A percentile compares a stretch with the other conserved stretches of the same genome.
These are phyloP conservation scores for Megalopta genalis DNA, from an alignment of 1,140 invertebrate genomes.

Conservation along the genomic window DNA sequence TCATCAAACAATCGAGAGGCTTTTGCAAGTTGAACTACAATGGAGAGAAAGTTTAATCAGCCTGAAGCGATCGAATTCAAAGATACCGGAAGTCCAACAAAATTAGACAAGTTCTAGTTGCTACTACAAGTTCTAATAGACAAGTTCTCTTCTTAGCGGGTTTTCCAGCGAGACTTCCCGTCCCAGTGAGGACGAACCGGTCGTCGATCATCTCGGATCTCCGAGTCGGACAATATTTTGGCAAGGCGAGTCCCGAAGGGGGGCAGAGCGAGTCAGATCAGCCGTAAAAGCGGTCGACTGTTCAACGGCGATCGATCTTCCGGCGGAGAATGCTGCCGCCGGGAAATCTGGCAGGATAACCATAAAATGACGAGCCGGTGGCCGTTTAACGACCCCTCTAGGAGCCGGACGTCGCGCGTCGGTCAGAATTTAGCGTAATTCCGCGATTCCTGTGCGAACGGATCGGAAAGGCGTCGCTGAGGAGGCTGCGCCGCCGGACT, in stretches of 20 bases:
- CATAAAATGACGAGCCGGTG: conserved; percentile 40
- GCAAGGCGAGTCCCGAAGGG: conserved; percentile 4
- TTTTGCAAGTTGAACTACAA: too few relatives aligned
- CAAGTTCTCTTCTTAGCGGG: too few relatives aligned
- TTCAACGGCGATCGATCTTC: conserved; percentile 55
- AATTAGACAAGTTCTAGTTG: too few relatives aligned
- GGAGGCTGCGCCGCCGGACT: conserved; percentile 40
- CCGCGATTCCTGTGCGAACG: conserved; percentile 74
- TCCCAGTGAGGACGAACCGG: too few relatives aligned
- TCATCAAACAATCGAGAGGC: too few relatives aligned
- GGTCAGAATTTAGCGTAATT: conserved; percentile 76
- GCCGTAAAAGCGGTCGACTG: background rate
- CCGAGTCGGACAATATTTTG: conserved; percentile 47
- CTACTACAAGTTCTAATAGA: too few relatives aligned
- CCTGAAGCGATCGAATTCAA: too few relatives aligned
- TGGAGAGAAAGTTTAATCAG: too few relatives aligned
- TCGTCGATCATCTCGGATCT: conserved; percentile 47
- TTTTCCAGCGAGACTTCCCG: background rate
- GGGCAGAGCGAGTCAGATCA: background rate
- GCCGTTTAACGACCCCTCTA: conserved; percentile 42
- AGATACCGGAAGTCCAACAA: too few relatives aligned
- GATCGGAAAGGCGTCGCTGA: conserved; percentile 50
- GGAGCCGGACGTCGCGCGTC: conserved; percentile 13
- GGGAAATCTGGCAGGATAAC: conserved; percentile 16
- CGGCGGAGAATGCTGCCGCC: background rate